Evolutionary conservation across 2,888 invertebrate species (phyloP).

Genomic region (Trissolcus brochymenae): DNA sequence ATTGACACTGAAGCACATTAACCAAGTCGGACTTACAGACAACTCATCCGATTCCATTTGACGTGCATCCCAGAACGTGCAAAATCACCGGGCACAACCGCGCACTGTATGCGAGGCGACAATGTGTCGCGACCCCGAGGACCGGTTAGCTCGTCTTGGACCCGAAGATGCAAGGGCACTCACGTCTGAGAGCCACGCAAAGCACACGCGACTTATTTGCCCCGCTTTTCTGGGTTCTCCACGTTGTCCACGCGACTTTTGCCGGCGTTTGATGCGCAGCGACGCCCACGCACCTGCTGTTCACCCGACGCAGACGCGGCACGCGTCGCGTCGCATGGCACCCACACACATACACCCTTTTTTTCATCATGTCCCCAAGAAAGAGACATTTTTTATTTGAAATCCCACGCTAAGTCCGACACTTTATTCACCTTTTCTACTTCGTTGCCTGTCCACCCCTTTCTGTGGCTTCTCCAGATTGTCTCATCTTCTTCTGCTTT

Average conservation of each 20-base stretch:
- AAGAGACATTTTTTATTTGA: constrained; percentile 11
- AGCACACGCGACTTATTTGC: constrained; percentile 39
- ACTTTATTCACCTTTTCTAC: neutral
- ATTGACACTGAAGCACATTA: no score
- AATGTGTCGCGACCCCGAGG: neutral
- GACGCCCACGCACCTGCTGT: constrained; percentile 57
- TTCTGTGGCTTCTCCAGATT: no score
- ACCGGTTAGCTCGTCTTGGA: neutral
- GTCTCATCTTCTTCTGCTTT: no score
- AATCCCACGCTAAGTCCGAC: constrained; percentile 12
- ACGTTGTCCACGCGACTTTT: constrained; percentile 55
- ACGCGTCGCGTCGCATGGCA: constrained; percentile 37
- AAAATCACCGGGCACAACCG: neutral
- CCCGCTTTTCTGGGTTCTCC: constrained; percentile 48
- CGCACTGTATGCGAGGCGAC: neutral
- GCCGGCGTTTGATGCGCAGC: constrained; percentile 52
- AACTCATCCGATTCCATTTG: neutral
- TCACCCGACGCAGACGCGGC: constrained; percentile 45
- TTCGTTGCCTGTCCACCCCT: no score
- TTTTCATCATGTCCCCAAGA: constrained; percentile 10
- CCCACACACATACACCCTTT: constrained; percentile 11
- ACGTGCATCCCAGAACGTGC: neutral
- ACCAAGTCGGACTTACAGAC: no score
- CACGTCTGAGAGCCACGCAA: constrained; percentile 20
- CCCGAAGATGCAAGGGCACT: constrained; percentile 33